phyloP scores from a whole-genome alignment of 2,797 vertebrate genomes.

The Manis javanica region DNA sequence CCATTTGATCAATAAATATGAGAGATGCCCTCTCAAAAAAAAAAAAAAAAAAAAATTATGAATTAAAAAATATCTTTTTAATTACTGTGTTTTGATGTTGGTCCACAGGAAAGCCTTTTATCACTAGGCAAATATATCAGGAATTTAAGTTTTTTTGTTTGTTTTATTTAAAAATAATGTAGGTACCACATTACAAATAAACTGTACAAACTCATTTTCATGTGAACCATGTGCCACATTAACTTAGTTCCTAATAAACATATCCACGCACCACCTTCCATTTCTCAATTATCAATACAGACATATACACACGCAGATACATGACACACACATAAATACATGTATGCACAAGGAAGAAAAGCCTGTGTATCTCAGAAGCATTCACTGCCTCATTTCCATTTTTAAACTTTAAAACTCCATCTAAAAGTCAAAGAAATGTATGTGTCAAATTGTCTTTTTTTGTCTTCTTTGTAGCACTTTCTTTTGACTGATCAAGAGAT shows the following conservation, averaged over 20 bases:
- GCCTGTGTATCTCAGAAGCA: not conserved
- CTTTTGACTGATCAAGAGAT: not conserved
- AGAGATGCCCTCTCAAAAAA: too few relatives aligned
- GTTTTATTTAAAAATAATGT: not conserved
- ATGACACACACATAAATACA: not conserved
- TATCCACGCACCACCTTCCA: too few relatives aligned
- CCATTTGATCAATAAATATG: too few relatives aligned
- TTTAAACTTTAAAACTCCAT: not conserved
- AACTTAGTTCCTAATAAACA: not conserved
- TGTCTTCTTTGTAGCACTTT: not conserved
- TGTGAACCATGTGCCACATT: not conserved
- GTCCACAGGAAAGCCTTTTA: accelerated
- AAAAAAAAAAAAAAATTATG: too few relatives aligned
- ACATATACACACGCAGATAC: not conserved
- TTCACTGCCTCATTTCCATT: not conserved
- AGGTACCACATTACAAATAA: not conserved
- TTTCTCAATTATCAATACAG: not conserved
- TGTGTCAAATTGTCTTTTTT: not conserved
- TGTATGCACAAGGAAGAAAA: not conserved
- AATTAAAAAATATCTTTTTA: not conserved
- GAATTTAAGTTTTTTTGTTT: too few relatives aligned
- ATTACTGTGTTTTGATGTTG: not conserved
- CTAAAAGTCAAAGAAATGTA: not conserved
- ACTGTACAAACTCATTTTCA: not conserved
- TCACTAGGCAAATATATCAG: accelerated